phyloP scores from a whole-genome alignment of 2,113 vertebrate genomes.

The Oceanodroma tethys region DNA sequence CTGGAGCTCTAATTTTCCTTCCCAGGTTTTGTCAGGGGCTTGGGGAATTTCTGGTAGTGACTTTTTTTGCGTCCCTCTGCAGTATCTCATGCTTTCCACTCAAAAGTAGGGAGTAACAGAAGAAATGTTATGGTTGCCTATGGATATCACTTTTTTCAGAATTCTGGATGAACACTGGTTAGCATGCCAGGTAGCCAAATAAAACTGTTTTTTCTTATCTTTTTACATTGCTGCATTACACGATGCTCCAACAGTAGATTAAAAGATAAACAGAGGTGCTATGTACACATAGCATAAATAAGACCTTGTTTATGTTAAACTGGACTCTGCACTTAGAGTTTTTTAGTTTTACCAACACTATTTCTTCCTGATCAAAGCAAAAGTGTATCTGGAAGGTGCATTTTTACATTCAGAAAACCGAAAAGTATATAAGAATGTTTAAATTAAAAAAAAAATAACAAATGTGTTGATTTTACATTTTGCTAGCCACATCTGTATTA shows the following conservation, averaged over 20 bases:
- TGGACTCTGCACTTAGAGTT: accelerated
- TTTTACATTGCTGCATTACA: background rate
- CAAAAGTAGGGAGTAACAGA: background rate
- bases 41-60: background rate
- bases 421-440: background rate
- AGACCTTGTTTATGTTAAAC: background rate
- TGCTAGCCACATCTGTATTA: background rate
- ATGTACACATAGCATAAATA: background rate
- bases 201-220: background rate
- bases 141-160: background rate
- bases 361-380: background rate
- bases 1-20: background rate
- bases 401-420: background rate
- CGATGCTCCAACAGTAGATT: background rate
- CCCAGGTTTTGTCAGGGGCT: background rate
- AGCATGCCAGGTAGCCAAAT: accelerated
- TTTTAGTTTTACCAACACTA: background rate
- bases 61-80: background rate
- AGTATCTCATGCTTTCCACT: background rate
- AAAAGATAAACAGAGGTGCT: accelerated
- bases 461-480: background rate
- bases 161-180: background rate
- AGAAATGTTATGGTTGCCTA: background rate
- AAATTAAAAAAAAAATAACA: background rate
- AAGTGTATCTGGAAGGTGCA: background rate